These are phyloP conservation scores for Lissonota sp. DNA, from an alignment of 2,888 invertebrate genomes.

Conservation along the genomic window DNA sequence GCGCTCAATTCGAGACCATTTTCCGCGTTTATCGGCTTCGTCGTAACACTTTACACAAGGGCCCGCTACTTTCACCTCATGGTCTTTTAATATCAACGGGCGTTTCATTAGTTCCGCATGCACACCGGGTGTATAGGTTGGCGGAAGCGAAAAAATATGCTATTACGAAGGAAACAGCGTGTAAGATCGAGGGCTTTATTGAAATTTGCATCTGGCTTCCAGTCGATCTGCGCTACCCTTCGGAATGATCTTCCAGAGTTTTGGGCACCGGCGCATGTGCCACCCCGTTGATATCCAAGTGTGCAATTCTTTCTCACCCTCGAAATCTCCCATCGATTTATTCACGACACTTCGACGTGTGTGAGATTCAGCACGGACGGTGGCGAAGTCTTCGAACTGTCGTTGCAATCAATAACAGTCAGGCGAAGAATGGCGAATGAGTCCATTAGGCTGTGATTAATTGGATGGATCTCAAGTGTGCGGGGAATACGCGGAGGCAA, in stretches of 20 bases:
- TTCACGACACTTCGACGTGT: background rate
- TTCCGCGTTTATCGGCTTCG: conserved; percentile 37
- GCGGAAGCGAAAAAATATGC: background rate
- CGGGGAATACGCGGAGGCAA: conserved; percentile 5
- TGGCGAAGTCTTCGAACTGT: conserved; percentile 10
- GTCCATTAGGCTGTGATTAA: conserved; percentile 49
- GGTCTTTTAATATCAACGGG: conserved; percentile 10
- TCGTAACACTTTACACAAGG: conserved; percentile 38
- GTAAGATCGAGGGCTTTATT: too few relatives aligned
- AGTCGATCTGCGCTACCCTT: too few relatives aligned
- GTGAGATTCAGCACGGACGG: background rate
- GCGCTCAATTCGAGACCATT: conserved; percentile 21
- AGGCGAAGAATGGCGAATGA: conserved; percentile 8
- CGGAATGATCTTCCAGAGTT: too few relatives aligned
- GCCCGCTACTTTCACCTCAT: conserved; percentile 2
- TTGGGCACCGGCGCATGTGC: background rate
- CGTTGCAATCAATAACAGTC: conserved; percentile 29
- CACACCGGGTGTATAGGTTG: background rate
- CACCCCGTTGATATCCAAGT: background rate
- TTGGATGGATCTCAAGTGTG: conserved; percentile 29
- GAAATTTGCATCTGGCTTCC: too few relatives aligned
- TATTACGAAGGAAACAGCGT: background rate
- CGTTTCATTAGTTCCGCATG: conserved; percentile 64
- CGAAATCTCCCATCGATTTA: background rate
- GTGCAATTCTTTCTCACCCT: background rate